Evolutionary conservation across 2,797 vertebrate genomes (phyloP).

Genomic region (Coluber constrictor): DNA sequence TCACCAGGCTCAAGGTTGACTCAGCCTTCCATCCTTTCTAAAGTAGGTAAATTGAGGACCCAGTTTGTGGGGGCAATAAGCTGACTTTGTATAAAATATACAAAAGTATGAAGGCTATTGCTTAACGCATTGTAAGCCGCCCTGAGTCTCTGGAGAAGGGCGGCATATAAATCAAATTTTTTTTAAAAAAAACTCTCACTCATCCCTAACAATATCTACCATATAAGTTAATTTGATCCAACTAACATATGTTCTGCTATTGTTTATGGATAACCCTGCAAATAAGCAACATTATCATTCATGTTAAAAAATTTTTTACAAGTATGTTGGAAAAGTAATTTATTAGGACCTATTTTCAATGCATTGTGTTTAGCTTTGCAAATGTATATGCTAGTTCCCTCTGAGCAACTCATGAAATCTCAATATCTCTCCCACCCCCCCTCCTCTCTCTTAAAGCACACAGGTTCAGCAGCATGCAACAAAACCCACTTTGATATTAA

Average conservation of each 20-base stretch:
- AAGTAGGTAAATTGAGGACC: no score
- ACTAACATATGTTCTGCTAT: not conserved
- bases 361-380: not conserved
- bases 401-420: slow-evolving; percentile 9
- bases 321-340: not conserved
- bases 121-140: no score
- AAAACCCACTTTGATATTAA: slow-evolving; percentile 13
- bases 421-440: not conserved
- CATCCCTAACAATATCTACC: not conserved
- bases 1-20: no score
- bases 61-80: no score
- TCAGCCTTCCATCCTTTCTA: no score
- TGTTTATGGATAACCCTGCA: not conserved
- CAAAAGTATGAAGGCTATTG: no score
- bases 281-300: not conserved
- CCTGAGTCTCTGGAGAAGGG: no score
- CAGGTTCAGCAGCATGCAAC: slow-evolving; percentile 46
- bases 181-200: not conserved
- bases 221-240: not conserved
- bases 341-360: not conserved
- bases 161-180: no score
- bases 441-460: not conserved
- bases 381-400: not conserved
- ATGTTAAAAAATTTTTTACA: not conserved
- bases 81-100: no score